Conservation (phyloP, 2,797 vertebrate genomes). For the Perodicticus potto region DNA sequence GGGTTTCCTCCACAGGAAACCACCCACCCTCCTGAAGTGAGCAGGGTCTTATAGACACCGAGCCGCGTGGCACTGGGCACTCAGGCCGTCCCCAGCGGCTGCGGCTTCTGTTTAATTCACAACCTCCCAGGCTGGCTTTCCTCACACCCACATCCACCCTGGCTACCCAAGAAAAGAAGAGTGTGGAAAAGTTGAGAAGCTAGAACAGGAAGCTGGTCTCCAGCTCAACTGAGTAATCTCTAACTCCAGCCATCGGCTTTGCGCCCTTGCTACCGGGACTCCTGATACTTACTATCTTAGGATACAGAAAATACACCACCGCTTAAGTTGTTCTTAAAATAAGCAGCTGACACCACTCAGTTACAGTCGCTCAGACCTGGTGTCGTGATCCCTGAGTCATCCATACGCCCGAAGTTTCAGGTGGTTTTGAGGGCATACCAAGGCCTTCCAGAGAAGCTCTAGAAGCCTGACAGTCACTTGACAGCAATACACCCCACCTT, state of each 20-base stretch:
- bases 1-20: background rate
- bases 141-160: background rate
- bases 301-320: background rate
- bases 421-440: background rate
- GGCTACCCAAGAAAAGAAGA: background rate
- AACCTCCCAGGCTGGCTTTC: background rate
- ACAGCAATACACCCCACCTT: background rate
- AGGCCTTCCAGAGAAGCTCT: background rate
- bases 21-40: background rate
- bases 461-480: background rate
- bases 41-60: background rate
- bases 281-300: background rate
- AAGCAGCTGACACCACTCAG: background rate
- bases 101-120: background rate
- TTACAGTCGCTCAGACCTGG: background rate
- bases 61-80: accelerated
- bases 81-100: accelerated
- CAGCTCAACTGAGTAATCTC: background rate
- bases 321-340: background rate
- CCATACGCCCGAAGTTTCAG: background rate
- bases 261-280: background rate
- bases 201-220: background rate
- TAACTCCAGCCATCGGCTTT: background rate
- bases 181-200: background rate
- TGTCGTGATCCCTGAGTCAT: background rate